phyloP scores from a whole-genome alignment of 2,797 vertebrate genomes.

The Mormyrus hasselquistii region DNA sequence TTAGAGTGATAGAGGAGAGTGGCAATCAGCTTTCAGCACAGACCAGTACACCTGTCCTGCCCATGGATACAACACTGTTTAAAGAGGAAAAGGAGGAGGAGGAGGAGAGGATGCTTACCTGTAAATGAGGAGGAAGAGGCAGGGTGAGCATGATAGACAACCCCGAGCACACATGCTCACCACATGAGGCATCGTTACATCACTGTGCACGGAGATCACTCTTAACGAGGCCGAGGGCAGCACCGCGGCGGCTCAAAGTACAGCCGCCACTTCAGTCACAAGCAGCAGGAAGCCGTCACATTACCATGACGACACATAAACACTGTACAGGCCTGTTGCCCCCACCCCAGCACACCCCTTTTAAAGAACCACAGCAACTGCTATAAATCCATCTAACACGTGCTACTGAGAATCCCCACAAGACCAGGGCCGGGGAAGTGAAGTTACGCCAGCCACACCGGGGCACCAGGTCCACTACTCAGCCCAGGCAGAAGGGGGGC shows the following conservation, averaged over 20 bases:
- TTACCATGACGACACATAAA: not conserved
- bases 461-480: not conserved
- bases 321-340: not conserved
- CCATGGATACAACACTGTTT: not conserved
- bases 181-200: not conserved
- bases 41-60: not conserved
- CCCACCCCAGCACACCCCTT: not conserved
- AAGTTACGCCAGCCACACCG: not conserved
- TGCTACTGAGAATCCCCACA: not conserved
- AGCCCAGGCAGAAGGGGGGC: not conserved
- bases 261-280: not conserved
- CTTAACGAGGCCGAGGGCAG: not conserved
- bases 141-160: not conserved
- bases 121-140: not conserved
- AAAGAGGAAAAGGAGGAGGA: not conserved
- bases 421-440: not conserved
- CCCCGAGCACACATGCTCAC: not conserved
- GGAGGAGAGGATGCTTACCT: slow-evolving; percentile 11
- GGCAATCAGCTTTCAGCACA: not conserved
- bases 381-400: not conserved
- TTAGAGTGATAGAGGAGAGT: not conserved
- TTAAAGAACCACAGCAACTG: not conserved
- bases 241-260: not conserved
- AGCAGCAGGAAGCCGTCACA: not conserved
- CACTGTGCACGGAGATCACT: not conserved